A percentile compares a stretch with the other conserved stretches of the same genome.
phyloP scores from a whole-genome alignment of 2,888 invertebrate genomes.

The Microplitis manilae region DNA sequence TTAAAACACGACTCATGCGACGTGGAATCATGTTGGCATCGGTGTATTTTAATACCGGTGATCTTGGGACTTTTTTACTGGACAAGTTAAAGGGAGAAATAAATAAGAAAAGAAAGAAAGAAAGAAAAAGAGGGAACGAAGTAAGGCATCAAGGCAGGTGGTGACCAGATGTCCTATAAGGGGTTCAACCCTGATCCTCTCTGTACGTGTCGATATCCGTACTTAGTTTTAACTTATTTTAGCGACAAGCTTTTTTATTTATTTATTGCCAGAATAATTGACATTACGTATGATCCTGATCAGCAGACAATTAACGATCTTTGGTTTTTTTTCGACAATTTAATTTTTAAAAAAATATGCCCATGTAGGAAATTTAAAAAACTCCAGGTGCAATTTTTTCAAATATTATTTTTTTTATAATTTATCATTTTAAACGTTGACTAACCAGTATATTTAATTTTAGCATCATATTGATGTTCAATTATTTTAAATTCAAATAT shows the following conservation, averaged over 20 bases:
- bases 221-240: neutral
- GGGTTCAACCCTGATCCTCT: constrained; percentile 63
- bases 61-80: constrained; percentile 22
- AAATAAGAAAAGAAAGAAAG: constrained; percentile 38
- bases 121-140: constrained; percentile 39
- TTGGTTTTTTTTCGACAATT: too few species aligned
- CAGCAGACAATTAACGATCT: too few species aligned
- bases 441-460: too few species aligned
- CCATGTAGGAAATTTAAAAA: too few species aligned
- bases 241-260: neutral
- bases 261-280: neutral
- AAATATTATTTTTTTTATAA: too few species aligned
- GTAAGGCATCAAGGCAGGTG: constrained; percentile 68
- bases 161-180: constrained; percentile 69
- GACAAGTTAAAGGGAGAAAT: constrained; percentile 33
- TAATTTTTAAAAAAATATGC: too few species aligned
- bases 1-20: constrained; percentile 24
- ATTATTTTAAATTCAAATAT: too few species aligned
- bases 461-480: too few species aligned
- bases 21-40: constrained; percentile 24
- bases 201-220: constrained; percentile 34
- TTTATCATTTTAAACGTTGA: too few species aligned
- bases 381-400: too few species aligned
- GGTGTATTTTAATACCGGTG: constrained; percentile 35
- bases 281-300: neutral